Base-by-base conservation (phyloP, 2,113 vertebrate genomes). In the Pelusios castaneus region DNA sequence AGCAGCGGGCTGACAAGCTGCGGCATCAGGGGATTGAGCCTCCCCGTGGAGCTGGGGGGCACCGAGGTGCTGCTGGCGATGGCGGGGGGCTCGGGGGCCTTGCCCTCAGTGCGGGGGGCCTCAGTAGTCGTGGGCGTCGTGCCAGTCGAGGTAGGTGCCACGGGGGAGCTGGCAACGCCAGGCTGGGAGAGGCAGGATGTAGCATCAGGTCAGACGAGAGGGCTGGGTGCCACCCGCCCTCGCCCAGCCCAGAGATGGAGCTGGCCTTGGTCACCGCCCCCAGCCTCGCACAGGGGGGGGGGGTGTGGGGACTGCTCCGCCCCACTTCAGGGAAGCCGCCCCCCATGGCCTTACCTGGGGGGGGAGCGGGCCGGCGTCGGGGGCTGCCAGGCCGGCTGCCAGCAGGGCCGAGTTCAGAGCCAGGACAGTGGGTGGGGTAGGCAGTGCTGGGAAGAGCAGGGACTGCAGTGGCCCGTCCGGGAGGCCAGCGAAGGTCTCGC, bases 401-500 rank as follows among this genome's bases (percentile, higher is more conserved):
- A 99, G 98, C 96, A 98, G 98, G 95, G 97, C 96, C 77, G 98
- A 98, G 96, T 98, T 98, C 97, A 99, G 98, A 97, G 98, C 97
- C 95, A 99, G 98, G 97, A 98, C 98, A 96, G 98, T 97, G 43
- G 98, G 97, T 81, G 97, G 96, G 75, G 98, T 96, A 85, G 98
- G 92, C 80, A 97, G 97, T 13, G 97, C 90, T 38, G 98, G 98
- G 93, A 98, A 97, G 2, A 99, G 97, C 55, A 98, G 96, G 51
- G 98, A 98, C 90, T 98, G 97, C 76, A 98, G 73, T 84, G 97
- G 63, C 55, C 96, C 97, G 63, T 98, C 16, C 0, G 14, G 24
- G 31, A 99, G 97, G 84, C 98, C 97, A 92, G 98, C 97, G 87
- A 98, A 97, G 25, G 98, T 97, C 89, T 99, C 97, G 87, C 96